Conservation (phyloP, 2,888 invertebrate species). For the Orthosia cruda region DNA sequence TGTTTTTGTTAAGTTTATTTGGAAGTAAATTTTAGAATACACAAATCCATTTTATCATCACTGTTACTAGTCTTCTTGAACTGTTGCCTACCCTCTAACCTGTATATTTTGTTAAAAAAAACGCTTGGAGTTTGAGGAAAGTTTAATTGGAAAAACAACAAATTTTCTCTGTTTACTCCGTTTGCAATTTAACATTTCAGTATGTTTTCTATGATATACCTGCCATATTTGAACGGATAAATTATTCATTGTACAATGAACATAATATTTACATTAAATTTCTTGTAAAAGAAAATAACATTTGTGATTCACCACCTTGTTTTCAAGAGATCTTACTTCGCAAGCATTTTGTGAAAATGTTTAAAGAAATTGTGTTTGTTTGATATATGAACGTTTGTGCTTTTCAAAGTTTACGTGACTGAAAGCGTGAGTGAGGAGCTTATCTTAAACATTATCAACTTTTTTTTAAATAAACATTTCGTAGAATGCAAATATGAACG, state of each 20-base stretch:
- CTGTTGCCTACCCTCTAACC: too few relatives aligned
- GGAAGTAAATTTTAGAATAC: too few relatives aligned
- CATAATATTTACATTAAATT: not conserved
- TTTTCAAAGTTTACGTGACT: constrained; percentile 50
- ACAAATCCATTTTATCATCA: too few relatives aligned
- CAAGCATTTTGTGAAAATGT: constrained; percentile 12
- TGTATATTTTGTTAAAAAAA: too few relatives aligned
- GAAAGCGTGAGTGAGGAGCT: not conserved
- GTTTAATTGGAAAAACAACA: too few relatives aligned
- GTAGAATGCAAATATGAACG: not conserved
- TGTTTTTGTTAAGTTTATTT: not conserved
- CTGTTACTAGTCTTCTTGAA: too few relatives aligned
- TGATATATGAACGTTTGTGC: constrained; percentile 15
- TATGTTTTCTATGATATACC: too few relatives aligned
- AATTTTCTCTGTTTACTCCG: too few relatives aligned
- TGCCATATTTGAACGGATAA: too few relatives aligned
- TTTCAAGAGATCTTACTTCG: not conserved
- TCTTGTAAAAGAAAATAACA: not conserved
- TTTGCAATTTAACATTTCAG: too few relatives aligned
- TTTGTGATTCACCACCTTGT: not conserved
- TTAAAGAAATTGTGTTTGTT: constrained; percentile 20
- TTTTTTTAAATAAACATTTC: not conserved
- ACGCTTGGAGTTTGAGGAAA: too few relatives aligned
- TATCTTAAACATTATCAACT: constrained; percentile 1
- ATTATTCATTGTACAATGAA: too few relatives aligned